These are phyloP conservation scores for Congeria kusceri DNA, from an alignment of 2,888 invertebrate genomes.

Conservation along the genomic window DNA sequence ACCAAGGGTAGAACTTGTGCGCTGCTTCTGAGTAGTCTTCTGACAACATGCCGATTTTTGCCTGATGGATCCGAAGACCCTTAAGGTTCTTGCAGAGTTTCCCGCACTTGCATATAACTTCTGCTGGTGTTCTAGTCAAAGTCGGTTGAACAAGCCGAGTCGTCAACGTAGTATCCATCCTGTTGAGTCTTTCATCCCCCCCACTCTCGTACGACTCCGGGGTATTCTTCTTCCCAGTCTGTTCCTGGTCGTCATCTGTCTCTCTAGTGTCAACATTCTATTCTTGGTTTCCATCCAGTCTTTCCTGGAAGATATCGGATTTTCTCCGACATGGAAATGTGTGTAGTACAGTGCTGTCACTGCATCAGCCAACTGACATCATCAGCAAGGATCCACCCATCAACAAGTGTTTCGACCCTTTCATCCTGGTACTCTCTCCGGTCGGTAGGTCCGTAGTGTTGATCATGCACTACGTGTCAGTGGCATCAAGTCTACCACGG, in stretches of 20 bases:
- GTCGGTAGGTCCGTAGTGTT: background rate
- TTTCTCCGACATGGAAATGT: background rate
- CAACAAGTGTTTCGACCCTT: conserved; percentile 10
- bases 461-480: conserved; percentile 1
- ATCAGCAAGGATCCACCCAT: background rate
- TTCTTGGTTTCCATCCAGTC: conserved; percentile 21
- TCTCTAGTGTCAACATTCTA: conserved; percentile 12
- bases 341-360: background rate
- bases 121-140: conserved; percentile 2
- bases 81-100: conserved; percentile 1
- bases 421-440: background rate
- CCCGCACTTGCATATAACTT: background rate
- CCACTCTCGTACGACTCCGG: background rate
- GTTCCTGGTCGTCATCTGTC: conserved; percentile 5
- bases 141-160: background rate
- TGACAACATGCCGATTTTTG: background rate
- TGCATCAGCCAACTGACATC: too few species aligned
- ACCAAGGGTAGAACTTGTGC: conserved; percentile 15
- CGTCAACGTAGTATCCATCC: background rate
- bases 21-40: conserved; percentile 11
- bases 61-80: background rate
- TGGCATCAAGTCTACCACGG: too few species aligned
- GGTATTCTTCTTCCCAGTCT: conserved; percentile 2
- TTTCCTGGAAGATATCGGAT: conserved; percentile 12
- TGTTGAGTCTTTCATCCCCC: background rate